Base-by-base conservation (phyloP, 2,113 vertebrate genomes). In the Psammodynastes pulverulentus region DNA sequence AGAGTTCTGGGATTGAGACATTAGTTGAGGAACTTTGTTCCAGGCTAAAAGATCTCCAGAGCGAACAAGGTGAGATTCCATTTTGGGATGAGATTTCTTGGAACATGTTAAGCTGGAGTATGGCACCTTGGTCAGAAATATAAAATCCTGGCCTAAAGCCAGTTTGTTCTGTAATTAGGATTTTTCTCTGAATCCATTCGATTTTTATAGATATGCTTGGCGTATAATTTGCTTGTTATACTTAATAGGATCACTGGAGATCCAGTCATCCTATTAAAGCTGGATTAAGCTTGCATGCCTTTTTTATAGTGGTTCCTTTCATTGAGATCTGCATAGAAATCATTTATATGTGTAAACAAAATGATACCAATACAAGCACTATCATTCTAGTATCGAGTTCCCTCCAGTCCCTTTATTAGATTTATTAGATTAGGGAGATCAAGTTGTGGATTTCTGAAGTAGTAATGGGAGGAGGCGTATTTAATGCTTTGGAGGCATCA, bases 21-120 rank as follows among this genome's bases (percentile, higher is more conserved):
- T 97, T 99, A 96, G 99, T 99, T 96, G 99, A 99, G 96, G 99
- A 99, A 97, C 99, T 99, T 96, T 99, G 99, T 98, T 99, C 98
- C 96, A 98, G 98, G 96, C 98, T 99, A 94, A 99, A 99, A 97
- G 99, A 99, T 96, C 98, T 99, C 96, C 99, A 99, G 97, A 99
- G 98, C 95, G 98, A 99, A 97, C 99, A 99, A 99, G 99, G 99
- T 99, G 95, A 97, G 97, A 53, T 84, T 58, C 17, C 10, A 39
- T 85, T 58, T 13, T 19, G 29, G 26, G 39, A 19, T 89, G 39
- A 67, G 24, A 53, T 10, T 9, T 52, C 6, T 72, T 34, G 62
- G 46, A 49, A 84, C 9, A 4, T 54, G 6, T 92, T 51, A 9
- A 34, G 13, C 10, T 12, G 15, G 72, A 79, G 1, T 79, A 1